A percentile compares a stretch with the other conserved stretches of the same genome.
Conservation (phyloP, 92 coral and sea anemone species). For the Palythoa grandis region DNA sequence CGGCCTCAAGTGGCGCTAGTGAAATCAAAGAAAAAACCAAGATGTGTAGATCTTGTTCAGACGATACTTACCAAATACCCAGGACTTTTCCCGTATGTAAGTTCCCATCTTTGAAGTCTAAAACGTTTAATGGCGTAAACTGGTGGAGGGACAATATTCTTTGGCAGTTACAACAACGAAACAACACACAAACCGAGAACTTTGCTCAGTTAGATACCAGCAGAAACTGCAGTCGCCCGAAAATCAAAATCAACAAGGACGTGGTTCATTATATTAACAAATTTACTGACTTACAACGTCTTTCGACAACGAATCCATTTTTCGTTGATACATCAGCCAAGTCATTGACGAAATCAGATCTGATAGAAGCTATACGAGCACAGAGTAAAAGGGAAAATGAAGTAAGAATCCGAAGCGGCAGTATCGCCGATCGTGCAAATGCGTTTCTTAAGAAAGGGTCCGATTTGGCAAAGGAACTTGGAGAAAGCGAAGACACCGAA, state of each 20-base stretch:
- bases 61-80: slow-evolving; percentile 14
- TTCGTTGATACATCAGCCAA: slow-evolving; percentile 56
- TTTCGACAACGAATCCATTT: slow-evolving; percentile 41
- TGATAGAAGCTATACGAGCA: slow-evolving; percentile 71
- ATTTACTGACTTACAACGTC: slow-evolving; percentile 67
- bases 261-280: slow-evolving; percentile 81
- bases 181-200: slow-evolving; percentile 69
- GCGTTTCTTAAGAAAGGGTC: slow-evolving; percentile 61
- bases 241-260: slow-evolving; percentile 67
- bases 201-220: slow-evolving; percentile 65
- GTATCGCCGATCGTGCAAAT: slow-evolving; percentile 77
- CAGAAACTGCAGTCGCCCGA: slow-evolving; percentile 48
- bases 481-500: slow-evolving; percentile 38
- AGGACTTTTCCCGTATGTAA: slow-evolving; percentile 36
- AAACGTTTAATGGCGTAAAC: slow-evolving; percentile 46
- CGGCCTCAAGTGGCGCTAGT: background rate
- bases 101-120: slow-evolving; percentile 35
- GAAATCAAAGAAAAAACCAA: slow-evolving; percentile 8
- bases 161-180: slow-evolving; percentile 79
- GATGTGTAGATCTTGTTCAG: slow-evolving; percentile 29
- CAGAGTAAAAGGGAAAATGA: slow-evolving; percentile 53
- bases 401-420: slow-evolving; percentile 45
- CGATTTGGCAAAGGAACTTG: slow-evolving; percentile 21
- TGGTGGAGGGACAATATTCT: slow-evolving; percentile 87
- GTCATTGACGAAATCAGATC: slow-evolving; percentile 58